Conservation (phyloP, 1,140 invertebrate species). For the Lysiphlebus fabarum region DNA sequence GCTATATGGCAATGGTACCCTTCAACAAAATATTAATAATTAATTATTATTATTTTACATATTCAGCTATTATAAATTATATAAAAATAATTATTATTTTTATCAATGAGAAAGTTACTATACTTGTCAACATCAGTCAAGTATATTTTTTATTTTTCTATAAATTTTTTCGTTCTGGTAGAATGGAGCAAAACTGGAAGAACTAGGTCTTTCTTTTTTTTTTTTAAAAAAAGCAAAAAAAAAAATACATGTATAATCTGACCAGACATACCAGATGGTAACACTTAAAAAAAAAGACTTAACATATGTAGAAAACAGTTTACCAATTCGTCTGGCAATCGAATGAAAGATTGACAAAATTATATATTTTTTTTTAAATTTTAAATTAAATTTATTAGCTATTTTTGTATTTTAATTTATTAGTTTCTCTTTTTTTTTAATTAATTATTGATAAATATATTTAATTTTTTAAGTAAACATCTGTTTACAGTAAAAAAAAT, state of each 20-base stretch:
- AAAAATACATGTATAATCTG: conserved; percentile 14
- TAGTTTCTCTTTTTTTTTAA: not conserved
- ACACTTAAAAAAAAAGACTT: conserved; percentile 2
- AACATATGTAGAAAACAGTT: conserved; percentile 12
- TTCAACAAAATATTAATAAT: conserved; percentile 20
- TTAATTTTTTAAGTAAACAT: not conserved
- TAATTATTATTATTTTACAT: too few species aligned
- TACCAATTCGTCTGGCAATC: not conserved
- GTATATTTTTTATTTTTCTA: too few species aligned
- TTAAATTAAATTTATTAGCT: too few species aligned
- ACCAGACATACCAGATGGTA: conserved; percentile 21
- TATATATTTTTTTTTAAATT: not conserved
- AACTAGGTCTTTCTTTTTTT: not conserved
- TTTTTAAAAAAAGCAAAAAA: not conserved
- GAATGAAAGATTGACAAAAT: conserved; percentile 7
- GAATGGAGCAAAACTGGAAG: too few species aligned
- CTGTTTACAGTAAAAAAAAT: not conserved
- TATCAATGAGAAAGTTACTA: too few species aligned
- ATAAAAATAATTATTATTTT: too few species aligned
- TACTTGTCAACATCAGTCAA: too few species aligned
- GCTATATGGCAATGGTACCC: conserved; percentile 51
- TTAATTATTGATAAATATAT: too few species aligned
- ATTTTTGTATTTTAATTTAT: conserved; percentile 3
- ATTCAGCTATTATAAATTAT: too few species aligned
- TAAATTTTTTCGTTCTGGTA: too few species aligned